Base-by-base conservation (phyloP, 2,113 vertebrate species). In the Mesoclemmys tuberculata region DNA sequence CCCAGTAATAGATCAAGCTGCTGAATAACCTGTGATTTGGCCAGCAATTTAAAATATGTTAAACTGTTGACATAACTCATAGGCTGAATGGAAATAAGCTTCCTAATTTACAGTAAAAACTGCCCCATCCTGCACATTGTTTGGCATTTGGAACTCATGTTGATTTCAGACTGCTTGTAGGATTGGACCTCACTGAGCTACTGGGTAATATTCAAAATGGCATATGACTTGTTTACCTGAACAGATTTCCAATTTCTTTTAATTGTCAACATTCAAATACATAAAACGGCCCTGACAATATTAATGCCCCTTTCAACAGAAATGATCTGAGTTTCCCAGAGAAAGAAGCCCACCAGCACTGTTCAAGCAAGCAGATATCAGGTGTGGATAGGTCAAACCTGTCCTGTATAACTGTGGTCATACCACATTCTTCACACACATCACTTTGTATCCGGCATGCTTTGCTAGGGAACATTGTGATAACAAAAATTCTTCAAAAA, bases 21-120 rank as follows among this genome's bases (percentile, higher is more conserved):
- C 82, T 56, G 87, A 95, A 96, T 64, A 95, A 96, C 74, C 89
- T 80, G 74, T 80, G 87, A 91, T 95, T 94, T 89, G 77, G 83
- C 78, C 94, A 97, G 83, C 31, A 89, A 78, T 51, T 92, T 90
- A 90, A 93, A 95, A 95, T 74, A 92, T 96, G 89, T 93, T 93
- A 96, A 96, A 95, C 90, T 96, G 85, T 86, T 95, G 87, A 89
- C 95, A 94, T 97, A 96, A 94, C 74, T 96, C 92, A 84, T 38
- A 74, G 93, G 35, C 80, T 95, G 85, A 91, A 77, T 4, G 12
- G 41, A 44, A 77, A 77, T 77, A 77, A 44, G 64, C 64, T 71
- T 44, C 26, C 78, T 96, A 96, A 94, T 0, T 0, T 80, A 82
- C 82, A 91, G 71, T 74, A 92, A 95, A 71, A 96, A 94, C 5